phyloP scores from a whole-genome alignment of 2,113 vertebrate species.

The Carassius auratus region DNA sequence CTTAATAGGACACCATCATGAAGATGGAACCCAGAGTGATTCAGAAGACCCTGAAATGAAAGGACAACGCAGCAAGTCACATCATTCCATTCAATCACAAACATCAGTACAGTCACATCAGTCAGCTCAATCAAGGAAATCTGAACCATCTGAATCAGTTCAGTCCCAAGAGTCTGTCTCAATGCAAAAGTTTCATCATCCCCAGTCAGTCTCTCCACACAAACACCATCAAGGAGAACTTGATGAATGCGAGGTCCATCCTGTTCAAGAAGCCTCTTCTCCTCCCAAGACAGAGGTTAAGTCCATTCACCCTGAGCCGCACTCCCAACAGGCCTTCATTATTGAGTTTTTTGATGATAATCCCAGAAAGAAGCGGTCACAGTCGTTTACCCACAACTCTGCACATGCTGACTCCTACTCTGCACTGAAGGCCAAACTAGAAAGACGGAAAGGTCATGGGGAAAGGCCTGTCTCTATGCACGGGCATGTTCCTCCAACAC shows the following conservation, averaged over 20 bases:
- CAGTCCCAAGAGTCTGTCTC: conserved; percentile 51
- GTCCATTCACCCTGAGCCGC: conserved; percentile 72
- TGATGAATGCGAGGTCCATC: conserved; percentile 50
- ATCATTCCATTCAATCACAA: conserved; percentile 59
- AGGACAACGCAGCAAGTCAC: conserved; percentile 67
- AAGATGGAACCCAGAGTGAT: conserved; percentile 96
- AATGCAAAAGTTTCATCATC: conserved; percentile 43
- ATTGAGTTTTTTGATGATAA: conserved; percentile 97
- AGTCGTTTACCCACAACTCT: conserved; percentile 91
- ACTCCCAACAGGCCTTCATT: conserved; percentile 89
- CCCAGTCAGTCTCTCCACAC: conserved; percentile 56
- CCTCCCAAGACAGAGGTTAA: conserved; percentile 76
- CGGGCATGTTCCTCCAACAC: conserved; percentile 61
- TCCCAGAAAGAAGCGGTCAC: conserved; percentile 92
- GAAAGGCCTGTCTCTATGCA: conserved; percentile 79
- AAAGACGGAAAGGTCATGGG: conserved; percentile 76
- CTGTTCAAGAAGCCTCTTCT: conserved; percentile 64
- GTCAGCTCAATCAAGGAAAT: conserved; percentile 45
- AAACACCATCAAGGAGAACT: conserved; percentile 39
- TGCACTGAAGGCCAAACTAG: conserved; percentile 78
- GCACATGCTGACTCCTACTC: conserved; percentile 81
- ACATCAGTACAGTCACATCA: conserved; percentile 36
- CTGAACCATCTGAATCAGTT: conserved; percentile 56
- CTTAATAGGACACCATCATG: conserved; percentile 86
- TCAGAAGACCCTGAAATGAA: conserved; percentile 84